Base-by-base conservation (phyloP, 2,888 invertebrate genomes). In the Oithona nana region DNA sequence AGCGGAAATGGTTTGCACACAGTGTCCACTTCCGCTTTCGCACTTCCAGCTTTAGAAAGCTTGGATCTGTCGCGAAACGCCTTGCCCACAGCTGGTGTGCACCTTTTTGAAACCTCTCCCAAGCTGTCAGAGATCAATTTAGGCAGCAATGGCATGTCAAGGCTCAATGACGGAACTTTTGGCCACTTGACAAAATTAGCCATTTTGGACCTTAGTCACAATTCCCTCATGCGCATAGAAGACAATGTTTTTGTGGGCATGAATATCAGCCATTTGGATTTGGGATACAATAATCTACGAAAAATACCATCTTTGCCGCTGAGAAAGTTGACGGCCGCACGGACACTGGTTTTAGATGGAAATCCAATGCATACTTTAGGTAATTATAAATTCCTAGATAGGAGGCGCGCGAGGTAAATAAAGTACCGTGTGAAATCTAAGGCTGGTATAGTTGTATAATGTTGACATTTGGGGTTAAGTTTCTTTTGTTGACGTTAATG, bases 231-330 rank as follows among this genome's bases (percentile, higher is more conserved):
- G 22, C 64, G 65, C 13, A 51, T 68, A 31, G 68, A 68, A 31
- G 66, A 66, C n/a, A 64, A 65, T 28, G 66, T 66, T 24, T 67
- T 68, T 26, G 66, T 66, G 48, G 67, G 66, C 26, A 66, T 68
- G 50, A 66, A 66, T 50, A 66, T 68, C 39, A 63, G 65, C 13
- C 57, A 64, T 31, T 61, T 68, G 49, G 64, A 66, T 52, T 59
- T 68, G 52, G 66, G 66, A 22, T 65, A 63, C 11, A 68, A 68
- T 58, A 60, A 66, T 2, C 63, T 68, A 13, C 63, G 66, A 1
- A 58, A 65, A 22, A 63, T 68, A 22, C 68, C 68, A 2, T 66
- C 64, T 28, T 59, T 62, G 3, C 65, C 68, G 8, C 64, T 68
- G 16, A 64, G 66, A 29, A 61, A 65, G 6, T 57, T 67, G 26